Conservation (phyloP, 2,888 invertebrate species). For the Furcula furcula region DNA sequence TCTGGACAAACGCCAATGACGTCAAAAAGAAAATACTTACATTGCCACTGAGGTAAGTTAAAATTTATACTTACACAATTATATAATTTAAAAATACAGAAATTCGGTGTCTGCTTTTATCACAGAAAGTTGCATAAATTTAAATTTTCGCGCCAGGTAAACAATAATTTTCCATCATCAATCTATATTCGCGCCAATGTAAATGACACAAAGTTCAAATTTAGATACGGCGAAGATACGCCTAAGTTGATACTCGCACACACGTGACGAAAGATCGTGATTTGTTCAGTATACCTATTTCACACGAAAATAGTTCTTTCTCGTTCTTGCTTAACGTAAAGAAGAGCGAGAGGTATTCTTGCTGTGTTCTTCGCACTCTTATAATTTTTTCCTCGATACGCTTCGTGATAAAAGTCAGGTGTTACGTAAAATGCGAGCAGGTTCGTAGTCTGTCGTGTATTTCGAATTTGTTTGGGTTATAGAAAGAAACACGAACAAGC, state of each 20-base stretch:
- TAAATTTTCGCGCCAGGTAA: slow-evolving; percentile 37
- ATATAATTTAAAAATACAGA: not conserved
- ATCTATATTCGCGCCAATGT: slow-evolving; percentile 14
- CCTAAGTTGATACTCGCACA: slow-evolving; percentile 43
- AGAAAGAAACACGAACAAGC: slow-evolving; percentile 52
- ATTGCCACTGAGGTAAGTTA: slow-evolving; percentile 51
- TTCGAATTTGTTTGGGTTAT: slow-evolving; percentile 51
- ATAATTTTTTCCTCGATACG: slow-evolving; percentile 43
- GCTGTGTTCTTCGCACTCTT: slow-evolving; percentile 41
- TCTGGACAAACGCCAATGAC: slow-evolving; percentile 64
- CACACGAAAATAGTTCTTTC: slow-evolving; percentile 28
- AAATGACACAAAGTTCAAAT: slow-evolving; percentile 17
- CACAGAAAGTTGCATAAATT: no score
- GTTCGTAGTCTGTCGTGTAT: slow-evolving; percentile 22
- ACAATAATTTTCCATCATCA: slow-evolving; percentile 5
- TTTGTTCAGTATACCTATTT: slow-evolving; percentile 36
- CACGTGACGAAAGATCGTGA: slow-evolving; percentile 47
- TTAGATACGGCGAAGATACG: slow-evolving; percentile 15
- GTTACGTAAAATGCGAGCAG: slow-evolving; percentile 20
- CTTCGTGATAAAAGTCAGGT: slow-evolving; percentile 42
- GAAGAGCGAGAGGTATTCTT: slow-evolving; percentile 30
- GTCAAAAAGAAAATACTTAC: slow-evolving; percentile 44
- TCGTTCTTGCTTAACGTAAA: slow-evolving; percentile 19
- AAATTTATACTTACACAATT: slow-evolving; percentile 5
- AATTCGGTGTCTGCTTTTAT: not conserved